These are phyloP conservation scores for Allolobophora icterica DNA, from an alignment of 2,888 invertebrate genomes.

Conservation along the genomic window DNA sequence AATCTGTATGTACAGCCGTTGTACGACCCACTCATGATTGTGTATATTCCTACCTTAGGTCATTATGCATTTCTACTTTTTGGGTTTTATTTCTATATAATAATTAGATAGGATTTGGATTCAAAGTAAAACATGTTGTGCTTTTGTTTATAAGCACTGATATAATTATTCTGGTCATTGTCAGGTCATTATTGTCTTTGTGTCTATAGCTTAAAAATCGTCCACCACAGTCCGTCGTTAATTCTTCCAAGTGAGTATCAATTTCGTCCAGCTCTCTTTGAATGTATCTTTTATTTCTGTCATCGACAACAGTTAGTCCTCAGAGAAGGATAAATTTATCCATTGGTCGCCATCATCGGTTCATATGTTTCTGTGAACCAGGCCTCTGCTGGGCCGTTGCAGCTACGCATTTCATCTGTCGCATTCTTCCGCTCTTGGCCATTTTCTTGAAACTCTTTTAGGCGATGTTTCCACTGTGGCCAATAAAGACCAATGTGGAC, in stretches of 20 bases:
- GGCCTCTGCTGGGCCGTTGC: too few species aligned
- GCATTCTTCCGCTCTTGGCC: neutral
- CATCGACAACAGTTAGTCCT: neutral
- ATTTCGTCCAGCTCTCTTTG: neutral
- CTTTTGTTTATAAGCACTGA: too few species aligned
- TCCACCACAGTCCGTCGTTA: neutral
- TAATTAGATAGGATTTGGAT: too few species aligned
- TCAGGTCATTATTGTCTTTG: too few species aligned
- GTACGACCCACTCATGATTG: too few species aligned
- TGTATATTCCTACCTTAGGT: too few species aligned
- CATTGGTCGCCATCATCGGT: neutral
- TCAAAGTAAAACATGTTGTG: too few species aligned
- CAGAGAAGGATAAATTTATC: neutral
- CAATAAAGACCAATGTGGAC: conserved; percentile 17
- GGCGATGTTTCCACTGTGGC: neutral
- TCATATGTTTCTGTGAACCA: neutral
- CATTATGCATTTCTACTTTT: too few species aligned
- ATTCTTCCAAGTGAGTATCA: neutral
- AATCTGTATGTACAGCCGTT: too few species aligned
- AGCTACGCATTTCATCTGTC: neutral
- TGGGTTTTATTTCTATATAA: too few species aligned
- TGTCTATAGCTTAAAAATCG: too few species aligned
- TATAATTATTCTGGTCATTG: too few species aligned
- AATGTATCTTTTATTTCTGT: neutral
- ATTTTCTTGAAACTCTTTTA: neutral